phyloP scores from a whole-genome alignment of 2,113 vertebrate genomes.

The Gorsachius goisagi region DNA sequence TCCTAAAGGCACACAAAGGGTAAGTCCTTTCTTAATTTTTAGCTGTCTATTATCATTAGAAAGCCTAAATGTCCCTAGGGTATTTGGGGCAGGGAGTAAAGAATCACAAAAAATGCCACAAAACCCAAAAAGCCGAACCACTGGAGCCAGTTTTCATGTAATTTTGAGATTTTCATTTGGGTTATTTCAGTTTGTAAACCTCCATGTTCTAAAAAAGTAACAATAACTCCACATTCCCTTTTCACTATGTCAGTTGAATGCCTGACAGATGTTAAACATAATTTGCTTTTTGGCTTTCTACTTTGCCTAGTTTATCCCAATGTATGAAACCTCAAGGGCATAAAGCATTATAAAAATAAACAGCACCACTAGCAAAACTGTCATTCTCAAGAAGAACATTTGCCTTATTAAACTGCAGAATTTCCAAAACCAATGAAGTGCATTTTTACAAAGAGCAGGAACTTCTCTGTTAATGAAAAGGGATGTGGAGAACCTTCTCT shows the following conservation, averaged over 20 bases:
- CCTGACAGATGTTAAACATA: slow-evolving; percentile 1
- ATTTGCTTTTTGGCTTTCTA: slow-evolving; percentile 23
- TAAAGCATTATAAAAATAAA: slow-evolving; percentile 40
- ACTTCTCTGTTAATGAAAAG: neutral
- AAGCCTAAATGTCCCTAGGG: neutral
- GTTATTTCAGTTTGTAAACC: neutral
- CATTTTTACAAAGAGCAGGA: neutral
- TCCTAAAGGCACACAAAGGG: neutral
- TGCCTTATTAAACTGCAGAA: slow-evolving; percentile 28
- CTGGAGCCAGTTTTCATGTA: neutral
- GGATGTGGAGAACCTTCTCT: neutral
- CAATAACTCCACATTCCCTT: neutral
- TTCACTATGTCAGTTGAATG: neutral
- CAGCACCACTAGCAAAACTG: slow-evolving; percentile 2
- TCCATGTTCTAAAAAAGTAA: neutral
- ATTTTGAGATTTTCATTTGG: neutral
- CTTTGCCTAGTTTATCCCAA: neutral
- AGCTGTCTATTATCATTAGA: neutral
- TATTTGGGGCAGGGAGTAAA: neutral
- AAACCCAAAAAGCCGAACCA: neutral
- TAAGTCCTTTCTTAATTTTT: neutral
- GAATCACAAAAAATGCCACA: neutral
- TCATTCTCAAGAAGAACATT: slow-evolving; percentile 4
- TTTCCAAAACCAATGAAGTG: slow-evolving; percentile 3
- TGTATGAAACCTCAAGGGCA: neutral